Evolutionary conservation across 2,888 invertebrate species (phyloP).

Genomic region (Campoplex nolae): DNA sequence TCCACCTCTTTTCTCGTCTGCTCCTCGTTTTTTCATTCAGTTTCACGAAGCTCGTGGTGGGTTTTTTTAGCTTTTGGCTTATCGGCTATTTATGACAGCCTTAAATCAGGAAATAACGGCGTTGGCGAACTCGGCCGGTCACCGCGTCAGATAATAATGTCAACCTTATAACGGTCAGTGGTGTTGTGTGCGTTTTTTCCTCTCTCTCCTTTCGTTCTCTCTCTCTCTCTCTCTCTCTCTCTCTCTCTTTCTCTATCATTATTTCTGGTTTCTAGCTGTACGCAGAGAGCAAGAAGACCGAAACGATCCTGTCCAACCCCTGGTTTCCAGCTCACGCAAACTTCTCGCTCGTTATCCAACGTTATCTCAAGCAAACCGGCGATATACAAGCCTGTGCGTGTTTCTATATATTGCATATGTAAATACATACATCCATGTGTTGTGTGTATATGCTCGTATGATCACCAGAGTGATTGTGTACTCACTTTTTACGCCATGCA

Average conservation of each 20-base stretch:
- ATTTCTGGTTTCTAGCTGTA: background rate
- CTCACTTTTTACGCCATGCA: slow-evolving; percentile 37
- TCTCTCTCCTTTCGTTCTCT: background rate
- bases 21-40: slow-evolving; percentile 33
- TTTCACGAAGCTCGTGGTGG: slow-evolving; percentile 36
- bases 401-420: slow-evolving; percentile 32
- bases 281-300: slow-evolving; percentile 18
- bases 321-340: slow-evolving; percentile 74
- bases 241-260: slow-evolving; percentile 6
- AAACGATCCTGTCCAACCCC: slow-evolving; percentile 58
- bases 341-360: slow-evolving; percentile 69
- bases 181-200: slow-evolving; percentile 28
- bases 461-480: slow-evolving; percentile 2
- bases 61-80: slow-evolving; percentile 53
- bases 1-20: background rate
- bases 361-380: slow-evolving; percentile 68
- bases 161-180: slow-evolving; percentile 67
- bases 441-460: background rate
- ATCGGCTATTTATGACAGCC: slow-evolving; percentile 67
- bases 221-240: background rate
- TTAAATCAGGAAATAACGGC: slow-evolving; percentile 68
- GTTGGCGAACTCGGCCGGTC: slow-evolving; percentile 67
- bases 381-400: slow-evolving; percentile 61
- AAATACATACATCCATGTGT: background rate
- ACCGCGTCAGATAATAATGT: slow-evolving; percentile 72